Percentiles rank a stretch among this genome's conserved stretches.
These are phyloP conservation scores for Erpobdella octoculata DNA, from an alignment of 2,888 invertebrate genomes.

Conservation along the genomic window DNA sequence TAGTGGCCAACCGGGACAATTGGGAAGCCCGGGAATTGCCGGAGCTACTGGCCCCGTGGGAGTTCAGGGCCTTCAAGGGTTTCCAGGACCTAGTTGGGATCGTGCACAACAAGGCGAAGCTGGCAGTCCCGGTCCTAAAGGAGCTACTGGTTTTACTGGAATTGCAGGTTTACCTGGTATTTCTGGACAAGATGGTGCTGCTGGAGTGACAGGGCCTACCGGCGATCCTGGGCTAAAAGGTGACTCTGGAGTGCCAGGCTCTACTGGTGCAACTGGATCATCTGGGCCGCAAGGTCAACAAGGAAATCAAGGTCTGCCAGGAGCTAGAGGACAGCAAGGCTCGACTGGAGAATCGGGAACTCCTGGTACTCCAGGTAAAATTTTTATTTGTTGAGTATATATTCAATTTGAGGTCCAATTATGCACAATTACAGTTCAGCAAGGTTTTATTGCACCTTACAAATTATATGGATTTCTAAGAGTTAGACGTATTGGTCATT, in stretches of 20 bases:
- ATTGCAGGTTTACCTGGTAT: conserved; percentile 28
- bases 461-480: too few relatives aligned
- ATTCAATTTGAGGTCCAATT: too few relatives aligned
- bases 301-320: conserved; percentile 23
- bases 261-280: conserved; percentile 27
- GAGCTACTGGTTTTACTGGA: conserved; percentile 31
- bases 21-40: conserved; percentile 31
- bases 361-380: conserved; percentile 24
- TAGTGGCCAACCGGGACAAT: conserved; percentile 31
- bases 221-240: conserved; percentile 29
- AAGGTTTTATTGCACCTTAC: too few relatives aligned
- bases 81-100: conserved; percentile 2
- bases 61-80: background rate
- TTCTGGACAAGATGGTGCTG: conserved; percentile 31
- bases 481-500: too few relatives aligned
- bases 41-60: conserved; percentile 24
- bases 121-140: conserved; percentile 23
- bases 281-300: conserved; percentile 21
- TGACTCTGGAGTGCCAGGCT: conserved; percentile 26
- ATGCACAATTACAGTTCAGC: too few relatives aligned
- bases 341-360: conserved; percentile 23
- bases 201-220: conserved; percentile 30
- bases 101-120: conserved; percentile 25
- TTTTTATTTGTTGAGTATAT: too few relatives aligned
- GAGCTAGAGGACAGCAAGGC: conserved; percentile 28